Base-by-base conservation (phyloP, 2,888 invertebrate species). In the Trilocha varians region DNA sequence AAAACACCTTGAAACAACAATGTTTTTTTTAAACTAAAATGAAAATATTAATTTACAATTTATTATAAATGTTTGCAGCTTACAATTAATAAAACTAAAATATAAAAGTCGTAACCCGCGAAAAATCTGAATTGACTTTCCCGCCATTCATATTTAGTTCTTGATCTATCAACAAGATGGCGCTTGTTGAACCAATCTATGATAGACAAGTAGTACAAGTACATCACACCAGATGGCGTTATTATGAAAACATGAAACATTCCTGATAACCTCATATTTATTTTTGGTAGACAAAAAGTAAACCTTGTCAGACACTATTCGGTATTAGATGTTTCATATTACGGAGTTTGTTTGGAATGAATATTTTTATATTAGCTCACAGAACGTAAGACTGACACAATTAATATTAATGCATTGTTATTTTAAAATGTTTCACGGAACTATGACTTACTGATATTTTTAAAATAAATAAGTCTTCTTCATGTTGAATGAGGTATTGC, bases 241-340 rank as follows among this genome's bases (percentile, higher is more conserved):
- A 36, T n/a, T 8, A 15, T 15, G 38, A 16, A 15, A 39, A 47
- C 32, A 32, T 39, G 43, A 40, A 41, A 50, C 45, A 51, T 48
- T 57, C 55, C 50, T 53, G 59, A 60, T 62, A 62, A 51, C 58
- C 65, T 67, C 69, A 64, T 62, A 63, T 77, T 77, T 79, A 79
- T 80, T 80, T 79, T 78, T 74, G 69, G 72, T 64, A 44, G 50
- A 61, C 62, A 63, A 64, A 72, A 65, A 64, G 68, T 65, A 49
- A 47, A 47, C 41, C 53, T 60, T 62, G 54, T 55, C 62, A 59
- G 59, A 52, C 62, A 62, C 57, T 49, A 58, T 59, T 58, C 52
- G 44, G 47, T 58, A 56, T 58, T 56, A 59, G 50, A 44, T 48
- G 48, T 50, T 59, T 65, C 59, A 59, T 50, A 57, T 55, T 52